A percentile compares a stretch with the other conserved stretches of the same genome.
Conservation (phyloP, 1,140 invertebrate species). For the Archivesica marissinica region DNA sequence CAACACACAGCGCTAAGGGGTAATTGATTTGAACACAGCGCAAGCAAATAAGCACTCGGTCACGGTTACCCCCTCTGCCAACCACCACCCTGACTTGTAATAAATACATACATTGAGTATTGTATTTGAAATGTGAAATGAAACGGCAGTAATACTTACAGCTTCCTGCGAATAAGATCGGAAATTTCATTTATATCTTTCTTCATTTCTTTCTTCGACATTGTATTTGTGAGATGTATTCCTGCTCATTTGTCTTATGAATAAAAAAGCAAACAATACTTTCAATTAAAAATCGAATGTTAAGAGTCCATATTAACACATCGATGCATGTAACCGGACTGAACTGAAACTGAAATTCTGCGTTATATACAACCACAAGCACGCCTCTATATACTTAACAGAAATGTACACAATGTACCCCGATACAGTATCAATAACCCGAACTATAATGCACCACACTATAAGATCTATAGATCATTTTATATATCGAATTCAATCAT, state of each 20-base stretch:
- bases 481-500: constrained; percentile 17
- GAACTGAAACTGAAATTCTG: not conserved
- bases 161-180: constrained; percentile 47
- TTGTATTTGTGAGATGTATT: not conserved
- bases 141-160: constrained; percentile 56
- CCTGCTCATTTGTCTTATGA: no score
- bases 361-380: not conserved
- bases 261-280: not conserved
- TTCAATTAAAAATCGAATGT: not conserved
- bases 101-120: no score
- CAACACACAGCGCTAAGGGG: no score
- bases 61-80: no score
- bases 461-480: constrained; percentile 11
- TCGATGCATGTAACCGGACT: no score
- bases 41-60: no score
- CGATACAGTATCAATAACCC: constrained; percentile 2
- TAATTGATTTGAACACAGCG: no score
- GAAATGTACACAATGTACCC: not conserved
- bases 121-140: no score
- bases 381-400: not conserved
- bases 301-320: constrained; percentile 4
- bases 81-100: no score
- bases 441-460: not conserved
- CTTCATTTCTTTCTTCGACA: not conserved
- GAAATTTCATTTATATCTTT: constrained; percentile 46